Conservation (phyloP, 2,888 invertebrate species). For the Protophormia terraenovae region DNA sequence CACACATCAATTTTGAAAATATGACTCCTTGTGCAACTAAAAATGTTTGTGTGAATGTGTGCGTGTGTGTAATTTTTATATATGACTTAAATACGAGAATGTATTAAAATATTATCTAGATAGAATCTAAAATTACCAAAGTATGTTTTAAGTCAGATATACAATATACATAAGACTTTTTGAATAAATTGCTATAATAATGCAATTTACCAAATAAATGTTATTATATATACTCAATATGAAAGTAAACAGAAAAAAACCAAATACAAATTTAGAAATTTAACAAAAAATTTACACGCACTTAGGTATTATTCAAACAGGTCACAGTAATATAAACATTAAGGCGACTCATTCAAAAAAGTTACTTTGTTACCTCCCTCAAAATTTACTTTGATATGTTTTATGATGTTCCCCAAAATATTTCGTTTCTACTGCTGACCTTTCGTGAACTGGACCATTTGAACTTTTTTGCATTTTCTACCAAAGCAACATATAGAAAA, state of each 20-base stretch:
- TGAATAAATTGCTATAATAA: conserved; percentile 27
- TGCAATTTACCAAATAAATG: conserved; percentile 33
- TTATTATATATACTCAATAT: background rate
- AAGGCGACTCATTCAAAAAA: too few relatives aligned
- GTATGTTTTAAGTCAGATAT: conserved; percentile 22
- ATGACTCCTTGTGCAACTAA: background rate
- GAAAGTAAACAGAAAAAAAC: background rate
- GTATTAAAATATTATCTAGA: background rate
- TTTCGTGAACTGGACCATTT: too few relatives aligned
- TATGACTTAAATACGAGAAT: background rate
- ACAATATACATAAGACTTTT: conserved; percentile 22
- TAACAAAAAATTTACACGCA: background rate
- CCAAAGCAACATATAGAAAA: too few relatives aligned
- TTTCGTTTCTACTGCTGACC: too few relatives aligned
- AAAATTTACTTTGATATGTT: too few relatives aligned
- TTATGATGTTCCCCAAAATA: too few relatives aligned
- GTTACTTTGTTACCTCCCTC: too few relatives aligned
- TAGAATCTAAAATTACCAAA: conserved; percentile 18
- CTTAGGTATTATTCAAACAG: too few relatives aligned
- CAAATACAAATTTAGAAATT: background rate
- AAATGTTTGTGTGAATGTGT: too few relatives aligned
- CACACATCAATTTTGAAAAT: too few relatives aligned
- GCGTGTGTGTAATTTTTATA: background rate
- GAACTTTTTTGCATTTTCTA: too few relatives aligned
- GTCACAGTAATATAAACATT: background rate